Base-by-base conservation (phyloP, 2,888 invertebrate genomes). In the Agrochola litura region DNA sequence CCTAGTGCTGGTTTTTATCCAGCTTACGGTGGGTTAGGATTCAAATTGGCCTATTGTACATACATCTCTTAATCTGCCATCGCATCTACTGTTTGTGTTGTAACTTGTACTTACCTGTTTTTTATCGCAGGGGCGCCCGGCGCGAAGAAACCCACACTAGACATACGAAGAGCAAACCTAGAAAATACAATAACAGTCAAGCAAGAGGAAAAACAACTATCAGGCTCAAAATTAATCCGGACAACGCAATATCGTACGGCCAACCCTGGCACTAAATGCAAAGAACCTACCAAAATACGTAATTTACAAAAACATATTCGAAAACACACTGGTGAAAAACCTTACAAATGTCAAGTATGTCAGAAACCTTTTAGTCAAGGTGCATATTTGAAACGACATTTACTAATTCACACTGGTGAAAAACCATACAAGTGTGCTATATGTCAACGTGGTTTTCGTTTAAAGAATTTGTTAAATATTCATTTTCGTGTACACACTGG, bases 401-500 rank as follows among this genome's bases (percentile, higher is more conserved):
- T 68, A 43, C 16, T 1, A 8, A 69, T n/a, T 25, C 68, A 76
- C 25, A 61, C 52, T 3, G 61, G 8, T 37, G 76, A 76, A 54
- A 76, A 77, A 54, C 69, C 43, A 0, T 54, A 76, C 25, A 61
- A 61, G 10, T 77, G 77, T 77, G 16, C 16, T 43, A 5, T 63
- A 14, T 77, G 77, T 69, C 52, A 76, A 12, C 69, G 69, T 54
- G 46, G 46, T 10, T 76, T 77, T 54, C 68, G 69, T 37, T 9
- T n/a, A 54, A 76, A 69, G 4, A 10, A 19, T 25, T 6, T 43
- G n/a, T 46, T 77, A 69, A 46, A 37, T 25, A 25, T 25, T 16
- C 77, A 77, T 69, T 30, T 37, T 37, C 69, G 43, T 25, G 14
- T 76, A 6, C 77, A 77, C 54, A 63, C 76, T 25, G 76, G 69